phyloP scores from a whole-genome alignment of 2,888 invertebrate species.

The Pogonocherus hispidulus region DNA sequence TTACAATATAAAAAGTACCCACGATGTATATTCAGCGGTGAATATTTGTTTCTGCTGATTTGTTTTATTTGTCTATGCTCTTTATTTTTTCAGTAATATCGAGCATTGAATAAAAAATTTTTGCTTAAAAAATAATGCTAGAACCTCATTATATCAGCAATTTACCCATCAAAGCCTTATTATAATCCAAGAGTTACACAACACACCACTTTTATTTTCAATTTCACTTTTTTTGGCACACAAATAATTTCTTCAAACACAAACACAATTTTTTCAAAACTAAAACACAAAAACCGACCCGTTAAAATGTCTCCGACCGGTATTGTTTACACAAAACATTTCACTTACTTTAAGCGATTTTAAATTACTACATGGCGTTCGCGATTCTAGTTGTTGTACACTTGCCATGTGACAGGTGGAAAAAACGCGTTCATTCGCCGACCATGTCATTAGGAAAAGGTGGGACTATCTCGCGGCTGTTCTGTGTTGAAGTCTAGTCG shows the following conservation, averaged over 20 bases:
- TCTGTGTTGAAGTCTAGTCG: background rate
- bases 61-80: too few relatives aligned
- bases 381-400: slow-evolving; percentile 41
- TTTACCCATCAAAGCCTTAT: background rate
- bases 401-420: slow-evolving; percentile 56
- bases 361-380: slow-evolving; percentile 43
- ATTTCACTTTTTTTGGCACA: slow-evolving; percentile 20
- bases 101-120: too few relatives aligned
- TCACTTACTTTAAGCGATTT: slow-evolving; percentile 45
- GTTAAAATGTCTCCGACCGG: background rate
- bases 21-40: too few relatives aligned
- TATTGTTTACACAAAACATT: slow-evolving; percentile 30
- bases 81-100: too few relatives aligned
- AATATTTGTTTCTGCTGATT: too few relatives aligned
- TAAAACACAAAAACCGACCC: slow-evolving; percentile 16
- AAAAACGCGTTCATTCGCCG: slow-evolving; percentile 50
- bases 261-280: slow-evolving; percentile 8
- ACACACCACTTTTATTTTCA: slow-evolving; percentile 22
- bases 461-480: slow-evolving; percentile 45
- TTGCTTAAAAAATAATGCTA: slow-evolving; percentile 19
- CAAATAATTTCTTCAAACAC: slow-evolving; percentile 21
- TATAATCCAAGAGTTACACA: slow-evolving; percentile 29
- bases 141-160: slow-evolving; percentile 21
- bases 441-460: slow-evolving; percentile 54
- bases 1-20: too few relatives aligned